phyloP scores from a whole-genome alignment of 2,888 invertebrate genomes.

The Heliconius charithonia region DNA sequence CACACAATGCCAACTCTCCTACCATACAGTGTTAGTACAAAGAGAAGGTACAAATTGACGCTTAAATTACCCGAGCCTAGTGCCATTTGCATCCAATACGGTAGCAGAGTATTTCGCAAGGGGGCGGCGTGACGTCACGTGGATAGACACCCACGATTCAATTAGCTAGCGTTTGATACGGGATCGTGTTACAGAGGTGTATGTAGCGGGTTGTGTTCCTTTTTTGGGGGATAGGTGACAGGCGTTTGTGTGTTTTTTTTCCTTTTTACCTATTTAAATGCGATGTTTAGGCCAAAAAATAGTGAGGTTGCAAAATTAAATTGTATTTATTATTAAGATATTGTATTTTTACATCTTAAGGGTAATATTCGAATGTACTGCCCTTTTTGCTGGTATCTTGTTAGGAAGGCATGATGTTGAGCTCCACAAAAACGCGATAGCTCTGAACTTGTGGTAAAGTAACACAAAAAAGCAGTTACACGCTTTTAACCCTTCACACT shows the following conservation, averaged over 20 bases:
- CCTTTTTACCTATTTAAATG: neutral
- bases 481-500: too few relatives aligned
- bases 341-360: too few relatives aligned
- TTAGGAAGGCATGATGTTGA: too few relatives aligned
- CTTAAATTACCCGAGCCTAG: constrained; percentile 63
- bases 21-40: constrained; percentile 33
- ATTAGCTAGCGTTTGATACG: constrained; percentile 27
- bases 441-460: too few relatives aligned
- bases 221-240: neutral
- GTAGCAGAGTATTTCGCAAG: constrained; percentile 50
- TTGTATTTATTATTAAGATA: too few relatives aligned
- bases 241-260: neutral
- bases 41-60: constrained; percentile 58
- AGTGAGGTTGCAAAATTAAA: too few relatives aligned
- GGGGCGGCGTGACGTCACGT: constrained; percentile 30
- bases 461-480: too few relatives aligned
- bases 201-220: neutral
- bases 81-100: constrained; percentile 68
- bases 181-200: neutral
- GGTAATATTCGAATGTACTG: too few relatives aligned
- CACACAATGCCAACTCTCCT: constrained; percentile 41
- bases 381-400: too few relatives aligned
- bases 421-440: too few relatives aligned
- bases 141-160: constrained; percentile 38
- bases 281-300: neutral